phyloP scores from a whole-genome alignment of 2,113 vertebrate genomes.

The Kryptolebias marmoratus region DNA sequence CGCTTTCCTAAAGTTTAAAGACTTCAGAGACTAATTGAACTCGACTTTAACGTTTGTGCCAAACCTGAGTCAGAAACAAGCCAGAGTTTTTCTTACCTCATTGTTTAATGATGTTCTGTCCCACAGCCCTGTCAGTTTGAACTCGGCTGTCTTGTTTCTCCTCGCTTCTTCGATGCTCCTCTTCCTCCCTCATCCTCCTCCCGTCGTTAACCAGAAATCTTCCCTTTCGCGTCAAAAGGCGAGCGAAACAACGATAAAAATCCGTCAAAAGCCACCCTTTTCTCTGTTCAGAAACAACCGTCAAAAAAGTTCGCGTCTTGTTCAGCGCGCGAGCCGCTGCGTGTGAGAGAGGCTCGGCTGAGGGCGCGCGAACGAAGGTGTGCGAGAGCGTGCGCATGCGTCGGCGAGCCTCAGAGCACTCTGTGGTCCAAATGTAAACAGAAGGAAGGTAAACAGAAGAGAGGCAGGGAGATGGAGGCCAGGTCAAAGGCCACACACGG shows the following conservation, averaged over 20 bases:
- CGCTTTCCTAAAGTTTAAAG: no score
- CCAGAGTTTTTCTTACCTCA: slow-evolving; percentile 30
- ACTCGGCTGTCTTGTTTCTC: background rate
- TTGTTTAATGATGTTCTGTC: slow-evolving; percentile 6
- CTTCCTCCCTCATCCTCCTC: slow-evolving; percentile 11
- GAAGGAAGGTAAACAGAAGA: slow-evolving; percentile 36
- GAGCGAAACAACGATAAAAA: background rate
- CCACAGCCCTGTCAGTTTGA: slow-evolving; percentile 1
- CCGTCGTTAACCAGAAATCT: no score
- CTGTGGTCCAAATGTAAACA: slow-evolving; percentile 37
- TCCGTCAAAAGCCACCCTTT: background rate
- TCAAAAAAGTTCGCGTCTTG: background rate
- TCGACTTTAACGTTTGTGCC: no score
- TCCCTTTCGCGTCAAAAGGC: background rate
- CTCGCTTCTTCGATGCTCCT: background rate
- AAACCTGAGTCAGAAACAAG: background rate
- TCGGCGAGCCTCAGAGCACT: background rate
- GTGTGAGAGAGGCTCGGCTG: background rate
- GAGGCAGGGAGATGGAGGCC: background rate
- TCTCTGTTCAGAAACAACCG: background rate
- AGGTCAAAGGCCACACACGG: slow-evolving; percentile 27
- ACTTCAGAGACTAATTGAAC: no score
- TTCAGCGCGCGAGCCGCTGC: background rate
- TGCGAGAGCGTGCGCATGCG: slow-evolving; percentile 18
- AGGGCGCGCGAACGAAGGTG: slow-evolving; percentile 13